These are phyloP conservation scores for Cheilosia vernalis DNA, from an alignment of 2,888 invertebrate genomes.

Conservation along the genomic window DNA sequence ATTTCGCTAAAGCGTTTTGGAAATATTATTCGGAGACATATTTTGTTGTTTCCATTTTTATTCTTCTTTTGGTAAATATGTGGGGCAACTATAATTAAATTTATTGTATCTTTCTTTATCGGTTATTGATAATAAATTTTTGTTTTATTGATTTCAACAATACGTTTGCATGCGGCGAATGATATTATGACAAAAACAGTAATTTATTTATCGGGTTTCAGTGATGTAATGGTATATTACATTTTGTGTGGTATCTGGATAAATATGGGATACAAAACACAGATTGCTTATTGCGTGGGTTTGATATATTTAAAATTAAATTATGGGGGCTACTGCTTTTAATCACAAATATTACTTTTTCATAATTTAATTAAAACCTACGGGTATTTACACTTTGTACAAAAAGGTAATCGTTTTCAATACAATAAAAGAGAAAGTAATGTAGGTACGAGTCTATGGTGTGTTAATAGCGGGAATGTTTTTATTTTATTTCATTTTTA, in stretches of 20 bases:
- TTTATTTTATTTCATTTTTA: constrained; percentile 27
- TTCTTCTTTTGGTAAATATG: constrained; percentile 14
- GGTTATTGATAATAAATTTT: constrained; percentile 37
- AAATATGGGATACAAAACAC: constrained; percentile 19
- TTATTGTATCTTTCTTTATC: constrained; percentile 26
- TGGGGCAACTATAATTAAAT: constrained; percentile 18
- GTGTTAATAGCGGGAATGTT: constrained; percentile 60
- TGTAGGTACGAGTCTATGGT: constrained; percentile 21
- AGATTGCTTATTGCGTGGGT: constrained; percentile 37
- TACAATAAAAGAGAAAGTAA: constrained; percentile 18
- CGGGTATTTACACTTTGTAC: constrained; percentile 54
- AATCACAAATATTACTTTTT: constrained; percentile 38
- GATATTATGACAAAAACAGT: constrained; percentile 38
- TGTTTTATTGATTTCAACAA: constrained; percentile 48
- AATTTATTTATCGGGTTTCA: constrained; percentile 30
- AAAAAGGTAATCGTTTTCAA: constrained; percentile 40
- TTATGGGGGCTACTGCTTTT: constrained; percentile 9
- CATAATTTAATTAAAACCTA: constrained; percentile 38
- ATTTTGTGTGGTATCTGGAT: constrained; percentile 9
- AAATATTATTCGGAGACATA: constrained; percentile 14
- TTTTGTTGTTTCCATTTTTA: neutral
- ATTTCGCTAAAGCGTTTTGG: constrained; percentile 8
- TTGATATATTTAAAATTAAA: constrained; percentile 12
- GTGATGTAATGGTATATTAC: constrained; percentile 3
- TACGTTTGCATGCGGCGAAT: constrained; percentile 14